Conservation (phyloP, 1,140 invertebrate species). For the Yoshiicerus persimilis region DNA sequence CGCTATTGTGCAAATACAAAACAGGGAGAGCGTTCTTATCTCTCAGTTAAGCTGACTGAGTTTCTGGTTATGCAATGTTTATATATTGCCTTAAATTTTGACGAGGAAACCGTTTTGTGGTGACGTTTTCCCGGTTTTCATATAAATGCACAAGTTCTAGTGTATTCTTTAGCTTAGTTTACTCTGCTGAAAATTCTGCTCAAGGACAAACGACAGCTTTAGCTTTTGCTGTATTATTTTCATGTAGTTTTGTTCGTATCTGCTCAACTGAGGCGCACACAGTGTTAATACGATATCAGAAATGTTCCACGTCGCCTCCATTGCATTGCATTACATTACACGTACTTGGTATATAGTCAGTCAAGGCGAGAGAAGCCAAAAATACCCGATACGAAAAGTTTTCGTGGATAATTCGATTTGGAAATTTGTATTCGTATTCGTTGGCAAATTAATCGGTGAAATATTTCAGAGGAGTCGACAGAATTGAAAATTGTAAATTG, state of each 20-base stretch:
- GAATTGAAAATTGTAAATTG: background rate
- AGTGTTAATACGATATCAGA: background rate
- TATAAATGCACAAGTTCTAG: no score
- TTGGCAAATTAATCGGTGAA: background rate
- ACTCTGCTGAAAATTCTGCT: background rate
- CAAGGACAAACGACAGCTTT: background rate
- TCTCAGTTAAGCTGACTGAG: background rate
- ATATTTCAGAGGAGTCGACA: background rate
- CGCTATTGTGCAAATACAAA: background rate
- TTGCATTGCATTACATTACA: no score
- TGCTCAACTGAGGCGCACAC: background rate
- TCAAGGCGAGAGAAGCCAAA: no score
- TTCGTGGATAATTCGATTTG: background rate
- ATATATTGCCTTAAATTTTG: background rate
- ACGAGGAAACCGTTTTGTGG: background rate
- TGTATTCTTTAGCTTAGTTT: background rate
- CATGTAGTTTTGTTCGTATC: background rate
- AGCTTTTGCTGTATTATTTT: background rate
- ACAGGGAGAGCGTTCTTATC: background rate
- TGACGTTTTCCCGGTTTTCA: background rate
- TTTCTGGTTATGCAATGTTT: background rate
- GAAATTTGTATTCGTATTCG: background rate
- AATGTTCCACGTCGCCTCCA: background rate
- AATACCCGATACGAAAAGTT: background rate
- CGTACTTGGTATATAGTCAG: no score